Evolutionary conservation across 2,888 invertebrate genomes (phyloP), one percentile per base, ranked within the genome.

Genomic region (Rutpela maculata): DNA sequence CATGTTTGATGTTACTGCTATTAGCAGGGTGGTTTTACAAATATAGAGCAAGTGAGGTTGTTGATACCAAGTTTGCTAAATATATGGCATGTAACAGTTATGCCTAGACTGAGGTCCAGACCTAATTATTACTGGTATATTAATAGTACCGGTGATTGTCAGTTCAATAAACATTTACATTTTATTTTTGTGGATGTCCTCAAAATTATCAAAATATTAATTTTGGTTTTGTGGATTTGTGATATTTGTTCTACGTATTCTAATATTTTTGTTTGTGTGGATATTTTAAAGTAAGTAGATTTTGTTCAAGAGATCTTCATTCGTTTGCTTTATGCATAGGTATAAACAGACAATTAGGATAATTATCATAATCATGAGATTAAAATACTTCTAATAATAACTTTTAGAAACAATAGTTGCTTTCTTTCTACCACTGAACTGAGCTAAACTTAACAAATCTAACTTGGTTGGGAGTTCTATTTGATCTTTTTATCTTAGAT

Each of bases 1-100:
- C 1, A n/a, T n/a, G 6, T n/a, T 50, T n/a, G 6, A 50, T 50
- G 50, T 17, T 50, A 12, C 4, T n/a, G 50, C n/a, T 6, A n/a
- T 9, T 6, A n/a, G 5, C 12, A n/a, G 22, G 59, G 59, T 19
- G 15, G 22, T 59, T 59, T 19, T 22, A 12, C 7, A 65, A 19
- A 65, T 65, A 18, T 65, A 65, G 65, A 43, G 18, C 65, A 65
- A 38, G 11, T 17, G 18, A 65, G 65, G 65, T 65, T 65, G 7
- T 65, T 65, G 62, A 65, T 43, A 65, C 65, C 43, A 38, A 43
- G 31, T 65, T n/a, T 22, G 62, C 62, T 62, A 62, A 62, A 62
- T 62, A 62, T 62, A 62, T 17, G n/a, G 17, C 35, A 62, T 22
- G 22, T 19, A 4, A 15, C n/a, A 68, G 19, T 26, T 67, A 68